A percentile compares a stretch with the other conserved stretches of the same genome.
Conservation (phyloP, 2,888 invertebrate genomes). For the Caenorhabditis sp. region DNA sequence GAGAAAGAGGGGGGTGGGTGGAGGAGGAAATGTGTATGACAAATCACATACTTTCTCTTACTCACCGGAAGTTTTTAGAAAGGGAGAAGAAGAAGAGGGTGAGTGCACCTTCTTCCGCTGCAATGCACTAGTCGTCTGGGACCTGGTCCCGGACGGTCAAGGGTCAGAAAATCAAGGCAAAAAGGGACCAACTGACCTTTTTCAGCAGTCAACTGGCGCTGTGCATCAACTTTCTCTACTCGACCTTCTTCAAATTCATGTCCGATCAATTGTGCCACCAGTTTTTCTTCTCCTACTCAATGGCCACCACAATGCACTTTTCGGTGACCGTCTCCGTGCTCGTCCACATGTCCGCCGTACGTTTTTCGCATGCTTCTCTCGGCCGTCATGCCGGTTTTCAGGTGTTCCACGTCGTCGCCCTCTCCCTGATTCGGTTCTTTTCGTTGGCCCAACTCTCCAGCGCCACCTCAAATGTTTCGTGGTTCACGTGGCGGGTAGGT, state of each 20-base stretch:
- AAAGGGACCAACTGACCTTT: constrained; percentile 11
- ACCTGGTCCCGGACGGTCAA: neutral
- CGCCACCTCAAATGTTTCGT: constrained; percentile 69
- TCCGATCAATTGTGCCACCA: constrained; percentile 72
- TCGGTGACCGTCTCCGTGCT: constrained; percentile 74
- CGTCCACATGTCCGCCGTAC: constrained; percentile 75
- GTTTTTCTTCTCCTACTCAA: constrained; percentile 67
- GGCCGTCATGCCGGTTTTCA: constrained; percentile 10
- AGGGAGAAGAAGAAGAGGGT: neutral
- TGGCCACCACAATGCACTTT: constrained; percentile 68
- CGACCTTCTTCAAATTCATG: constrained; percentile 75
- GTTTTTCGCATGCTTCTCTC: constrained; percentile 1
- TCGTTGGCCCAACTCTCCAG: constrained; percentile 67
- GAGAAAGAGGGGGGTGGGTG: neutral
- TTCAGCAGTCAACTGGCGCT: constrained; percentile 73
- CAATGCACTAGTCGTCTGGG: neutral
- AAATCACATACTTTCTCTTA: constrained; percentile 32
- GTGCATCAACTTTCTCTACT: constrained; percentile 76
- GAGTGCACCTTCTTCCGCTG: constrained; percentile 7
- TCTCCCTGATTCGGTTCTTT: constrained; percentile 74
- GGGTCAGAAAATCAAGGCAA: too few relatives aligned
- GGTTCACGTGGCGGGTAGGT: constrained; percentile 72
- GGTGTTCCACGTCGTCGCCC: constrained; percentile 76
- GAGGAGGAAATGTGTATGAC: constrained; percentile 1
- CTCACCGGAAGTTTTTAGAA: constrained; percentile 43